Evolutionary conservation across 2,888 invertebrate genomes (phyloP), one percentile per base, ranked within the genome.

Genomic region (Drosophila recens): DNA sequence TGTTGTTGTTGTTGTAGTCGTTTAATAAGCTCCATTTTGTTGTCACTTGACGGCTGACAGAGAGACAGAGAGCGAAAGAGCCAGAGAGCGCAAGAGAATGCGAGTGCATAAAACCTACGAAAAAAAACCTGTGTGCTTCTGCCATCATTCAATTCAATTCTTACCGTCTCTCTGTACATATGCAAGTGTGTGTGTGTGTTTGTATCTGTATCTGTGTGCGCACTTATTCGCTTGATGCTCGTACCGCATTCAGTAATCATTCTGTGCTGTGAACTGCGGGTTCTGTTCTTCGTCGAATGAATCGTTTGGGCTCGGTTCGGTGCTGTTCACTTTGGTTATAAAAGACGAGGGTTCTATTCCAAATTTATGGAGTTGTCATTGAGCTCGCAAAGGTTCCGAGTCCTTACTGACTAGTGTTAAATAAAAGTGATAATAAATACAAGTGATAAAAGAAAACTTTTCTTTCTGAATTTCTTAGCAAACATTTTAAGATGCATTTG

Each of bases 191-290:
- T 43, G 1, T 17, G 5, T 43, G 20, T 20, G 5, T 8, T 1
- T 43, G 34, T 66, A 53, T 38, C 6, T 62, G 36, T 63, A 45
- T 75, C 54, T 74, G 64, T 73, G 67, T 40, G 76, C 65, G 72
- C 75, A 67, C 64, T 72, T 77, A 72, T 80, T 70, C 68, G 72
- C 68, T 61, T 72, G 79, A 76, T 89, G 87, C 79, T 80, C 73
- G 82, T 72, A 69, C 64, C 70, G 72, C 79, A 77, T 89, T 92
- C 85, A 92, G 92, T 92, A 82, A 90, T 90, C 91, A 87, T 89
- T 91, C 81, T 89, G 91, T 90, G 89, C 91, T 86, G 89, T 87
- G 85, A 88, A 86, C 84, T 84, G 87, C 90, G 91, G 73, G 82
- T 87, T 82, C 84, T 72, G 72, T 72, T 88, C 84, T 88, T 82